Evolutionary conservation across 92 coral and sea anemone genomes (phyloP), one percentile per base, ranked within the genome.

Genomic region (Virgularia gustaviana): DNA sequence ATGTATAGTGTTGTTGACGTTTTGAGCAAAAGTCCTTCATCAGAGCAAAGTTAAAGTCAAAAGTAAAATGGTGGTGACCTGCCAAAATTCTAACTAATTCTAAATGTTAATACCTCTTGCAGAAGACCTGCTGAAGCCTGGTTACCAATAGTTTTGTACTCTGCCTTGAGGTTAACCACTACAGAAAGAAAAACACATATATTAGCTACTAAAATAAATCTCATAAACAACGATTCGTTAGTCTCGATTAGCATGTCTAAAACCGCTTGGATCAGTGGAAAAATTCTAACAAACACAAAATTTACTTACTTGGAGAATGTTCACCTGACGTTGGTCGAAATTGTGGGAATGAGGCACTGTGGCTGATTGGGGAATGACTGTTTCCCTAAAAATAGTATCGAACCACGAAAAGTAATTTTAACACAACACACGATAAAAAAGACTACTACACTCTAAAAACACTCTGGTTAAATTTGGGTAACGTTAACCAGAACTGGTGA

Each of bases 71-170:
- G 23, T 22, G 31, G 16, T 16, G 24, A 55, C 34, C 15, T 20
- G 65, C 15, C 22, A 6, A 20, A 31, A 13, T 39, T 39, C 67
- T 34, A 31, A 25, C 24, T 0, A 65, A 25, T 20, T 4, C 10
- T 65, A 9, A 16, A 25, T 2, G 12, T 31, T 8, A 9, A 63
- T 75, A 89, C 96, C 89, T 86, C 96, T 51, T 90, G 91, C 8
- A 87, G 56, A 3, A 89, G 81, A 23, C 86, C 87, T 0, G 96
- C 91, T 22, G 89, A 78, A 5, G 85, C 85, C 65, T 89, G 96
- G 67, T 82, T 89, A 32, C 88, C 90, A n/a, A 89, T 85, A 25
- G 91, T 83, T 67, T 81, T 81, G 78, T 58, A 89, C 55, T 89
- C 91, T 7, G 83, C 63, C 10, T 51, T 79, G 75, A 77, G 79